A percentile compares a stretch with the other conserved stretches of the same genome.
Conservation (phyloP, 64 coral and sea anemone genomes). For the Trachythela sp. region DNA sequence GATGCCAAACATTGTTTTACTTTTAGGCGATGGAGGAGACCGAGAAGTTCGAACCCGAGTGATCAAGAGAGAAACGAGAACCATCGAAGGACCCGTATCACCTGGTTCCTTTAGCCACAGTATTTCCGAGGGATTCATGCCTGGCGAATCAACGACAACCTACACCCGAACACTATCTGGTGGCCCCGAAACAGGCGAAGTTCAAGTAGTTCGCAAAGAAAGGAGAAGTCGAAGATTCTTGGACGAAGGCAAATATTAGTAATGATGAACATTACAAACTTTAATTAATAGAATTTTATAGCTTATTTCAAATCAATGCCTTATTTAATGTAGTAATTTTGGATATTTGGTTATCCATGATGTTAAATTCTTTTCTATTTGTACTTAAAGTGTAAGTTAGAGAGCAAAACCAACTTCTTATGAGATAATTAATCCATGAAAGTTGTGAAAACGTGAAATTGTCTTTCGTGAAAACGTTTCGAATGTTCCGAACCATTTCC, state of each 20-base stretch:
- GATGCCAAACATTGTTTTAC: neutral
- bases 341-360: neutral
- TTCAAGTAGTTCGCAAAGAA: neutral
- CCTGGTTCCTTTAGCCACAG: neutral
- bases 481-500: too few species aligned
- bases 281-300: neutral
- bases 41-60: neutral
- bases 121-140: neutral
- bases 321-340: neutral
- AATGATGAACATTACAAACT: neutral
- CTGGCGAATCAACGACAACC: neutral
- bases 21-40: neutral
- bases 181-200: neutral
- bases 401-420: too few species aligned
- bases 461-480: too few species aligned
- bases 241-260: constrained; percentile 7
- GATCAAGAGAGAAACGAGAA: constrained; percentile 5
- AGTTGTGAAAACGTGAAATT: too few species aligned
- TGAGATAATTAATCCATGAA: too few species aligned
- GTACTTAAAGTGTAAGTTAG: too few species aligned
- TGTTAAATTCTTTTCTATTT: too few species aligned
- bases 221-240: constrained; percentile 3
- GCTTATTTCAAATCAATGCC: neutral
- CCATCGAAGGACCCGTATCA: neutral
- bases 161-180: neutral